Conservation (phyloP, 2,797 vertebrate species). For the Kryptopterus vitreolus region DNA sequence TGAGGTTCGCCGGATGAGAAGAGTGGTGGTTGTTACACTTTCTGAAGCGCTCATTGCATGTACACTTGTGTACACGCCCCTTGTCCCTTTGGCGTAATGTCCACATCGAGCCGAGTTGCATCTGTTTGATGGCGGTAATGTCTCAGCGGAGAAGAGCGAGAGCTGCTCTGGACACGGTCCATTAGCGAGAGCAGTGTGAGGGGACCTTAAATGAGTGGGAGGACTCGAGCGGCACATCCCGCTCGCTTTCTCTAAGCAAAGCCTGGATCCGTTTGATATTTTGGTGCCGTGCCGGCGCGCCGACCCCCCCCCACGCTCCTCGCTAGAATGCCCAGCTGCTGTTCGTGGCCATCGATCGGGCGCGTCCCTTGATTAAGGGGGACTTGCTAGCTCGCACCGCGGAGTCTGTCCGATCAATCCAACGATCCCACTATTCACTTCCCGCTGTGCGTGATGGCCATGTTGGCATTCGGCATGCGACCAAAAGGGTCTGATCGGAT, state of each 20-base stretch:
- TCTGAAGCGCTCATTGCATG: background rate
- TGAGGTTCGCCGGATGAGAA: no score
- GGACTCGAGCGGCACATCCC: constrained; percentile 61
- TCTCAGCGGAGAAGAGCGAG: constrained; percentile 37
- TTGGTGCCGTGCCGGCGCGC: constrained; percentile 54
- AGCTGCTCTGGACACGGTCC: constrained; percentile 37
- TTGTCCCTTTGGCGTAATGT: constrained; percentile 37
- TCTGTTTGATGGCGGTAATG: constrained; percentile 35
- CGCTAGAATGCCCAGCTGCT: constrained; percentile 65
- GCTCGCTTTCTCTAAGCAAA: constrained; percentile 60
- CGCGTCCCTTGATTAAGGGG: constrained; percentile 72
- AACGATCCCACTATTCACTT: constrained; percentile 74
- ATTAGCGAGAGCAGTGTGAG: constrained; percentile 44
- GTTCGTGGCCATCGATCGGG: constrained; percentile 76
- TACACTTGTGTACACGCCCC: constrained; percentile 17
- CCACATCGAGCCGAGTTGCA: constrained; percentile 24
- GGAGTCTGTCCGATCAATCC: constrained; percentile 75
- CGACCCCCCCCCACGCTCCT: constrained; percentile 60
- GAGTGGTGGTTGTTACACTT: background rate
- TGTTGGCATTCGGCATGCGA: constrained; percentile 78
- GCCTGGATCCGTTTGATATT: constrained; percentile 72
- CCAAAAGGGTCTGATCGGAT: constrained; percentile 74
- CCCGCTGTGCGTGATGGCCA: constrained; percentile 79
- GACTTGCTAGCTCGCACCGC: constrained; percentile 60
- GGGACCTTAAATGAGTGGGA: constrained; percentile 53